These are phyloP conservation scores for Nematolebias whitei DNA, from an alignment of 2,113 vertebrate genomes.

Conservation along the genomic window DNA sequence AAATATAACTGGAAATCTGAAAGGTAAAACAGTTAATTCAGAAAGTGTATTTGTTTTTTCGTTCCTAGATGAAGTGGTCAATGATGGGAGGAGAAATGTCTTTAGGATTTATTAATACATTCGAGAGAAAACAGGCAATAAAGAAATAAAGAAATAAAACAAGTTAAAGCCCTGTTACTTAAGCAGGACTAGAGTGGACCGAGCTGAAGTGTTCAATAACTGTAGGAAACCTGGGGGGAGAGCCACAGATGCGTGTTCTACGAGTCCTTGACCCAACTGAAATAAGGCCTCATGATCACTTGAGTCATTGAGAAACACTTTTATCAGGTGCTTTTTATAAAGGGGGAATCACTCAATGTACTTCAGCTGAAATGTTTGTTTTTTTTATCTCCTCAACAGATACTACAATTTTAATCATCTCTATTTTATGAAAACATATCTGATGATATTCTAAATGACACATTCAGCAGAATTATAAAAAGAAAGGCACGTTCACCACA, in stretches of 20 bases:
- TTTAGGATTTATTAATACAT: slow-evolving; percentile 41
- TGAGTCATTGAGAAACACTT: slow-evolving; percentile 29
- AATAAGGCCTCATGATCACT: slow-evolving; percentile 52
- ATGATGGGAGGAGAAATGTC: slow-evolving; percentile 34
- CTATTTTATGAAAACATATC: slow-evolving; percentile 8
- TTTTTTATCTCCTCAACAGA: slow-evolving; percentile 18
- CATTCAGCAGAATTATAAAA: background rate
- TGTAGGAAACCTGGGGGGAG: slow-evolving; percentile 17
- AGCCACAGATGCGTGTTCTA: slow-evolving; percentile 40
- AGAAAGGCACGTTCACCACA: background rate
- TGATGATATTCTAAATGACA: background rate
- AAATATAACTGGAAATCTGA: slow-evolving; percentile 23
- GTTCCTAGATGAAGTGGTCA: slow-evolving; percentile 23
- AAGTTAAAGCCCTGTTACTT: slow-evolving; percentile 30
- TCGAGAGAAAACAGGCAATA: slow-evolving; percentile 32
- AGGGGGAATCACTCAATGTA: slow-evolving; percentile 22
- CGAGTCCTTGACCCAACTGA: slow-evolving; percentile 53
- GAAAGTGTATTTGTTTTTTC: slow-evolving; percentile 10
- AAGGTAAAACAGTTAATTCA: background rate
- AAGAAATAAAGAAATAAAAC: slow-evolving; percentile 24
- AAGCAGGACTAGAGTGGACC: slow-evolving; percentile 37
- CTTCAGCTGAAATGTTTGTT: slow-evolving; percentile 29
- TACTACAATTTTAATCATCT: slow-evolving; percentile 14
- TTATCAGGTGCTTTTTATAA: slow-evolving; percentile 23
- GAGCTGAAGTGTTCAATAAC: slow-evolving; percentile 47